Conservation (phyloP, 2,797 vertebrate genomes). For the Acanthiza pusilla region DNA sequence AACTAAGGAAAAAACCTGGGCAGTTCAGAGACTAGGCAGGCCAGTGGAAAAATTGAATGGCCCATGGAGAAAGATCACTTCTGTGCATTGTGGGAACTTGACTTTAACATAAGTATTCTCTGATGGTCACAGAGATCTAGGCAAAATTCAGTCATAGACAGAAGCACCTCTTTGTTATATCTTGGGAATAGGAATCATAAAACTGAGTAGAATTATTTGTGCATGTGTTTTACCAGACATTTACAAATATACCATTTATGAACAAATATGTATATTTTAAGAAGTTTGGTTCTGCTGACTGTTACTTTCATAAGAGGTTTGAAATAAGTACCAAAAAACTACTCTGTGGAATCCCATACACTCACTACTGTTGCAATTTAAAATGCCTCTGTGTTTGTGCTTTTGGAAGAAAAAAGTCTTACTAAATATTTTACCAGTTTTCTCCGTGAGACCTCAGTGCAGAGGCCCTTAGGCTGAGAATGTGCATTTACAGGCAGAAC, state of each 20-base stretch:
- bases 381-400: not conserved
- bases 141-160: not conserved
- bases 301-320: not conserved
- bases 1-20: not conserved
- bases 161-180: not conserved
- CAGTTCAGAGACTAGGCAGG: not conserved
- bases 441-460: not conserved
- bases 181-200: not conserved
- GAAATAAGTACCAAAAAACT: not conserved
- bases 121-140: not conserved
- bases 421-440: not conserved
- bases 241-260: not conserved
- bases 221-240: not conserved
- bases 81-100: not conserved
- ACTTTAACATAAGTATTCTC: not conserved
- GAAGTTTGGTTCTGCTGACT: not conserved
- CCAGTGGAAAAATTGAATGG: not conserved
- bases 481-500: not conserved
- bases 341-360: not conserved
- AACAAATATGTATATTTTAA: not conserved
- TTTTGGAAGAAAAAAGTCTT: not conserved
- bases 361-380: not conserved
- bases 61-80: not conserved
- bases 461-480: not conserved
- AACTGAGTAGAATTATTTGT: not conserved